Percentiles rank a stretch among this genome's conserved stretches.
phyloP scores from a whole-genome alignment of 1,140 invertebrate species.

The Brachionus sp. region DNA sequence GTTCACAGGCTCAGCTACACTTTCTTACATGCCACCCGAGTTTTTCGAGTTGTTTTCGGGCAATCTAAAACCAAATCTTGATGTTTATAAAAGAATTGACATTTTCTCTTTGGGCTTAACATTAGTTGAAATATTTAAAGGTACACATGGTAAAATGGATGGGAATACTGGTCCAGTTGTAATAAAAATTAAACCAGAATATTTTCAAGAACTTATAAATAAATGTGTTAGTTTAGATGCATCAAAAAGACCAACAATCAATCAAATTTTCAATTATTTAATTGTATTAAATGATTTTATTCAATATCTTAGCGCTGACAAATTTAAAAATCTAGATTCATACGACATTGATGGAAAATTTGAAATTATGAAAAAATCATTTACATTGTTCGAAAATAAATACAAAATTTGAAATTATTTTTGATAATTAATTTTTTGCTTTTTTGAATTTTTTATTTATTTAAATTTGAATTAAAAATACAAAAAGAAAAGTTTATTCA shows the following conservation, averaged over 20 bases:
- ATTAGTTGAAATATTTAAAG: not conserved
- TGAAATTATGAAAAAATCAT: no score
- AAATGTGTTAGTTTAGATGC: not conserved
- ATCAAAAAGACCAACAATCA: not conserved
- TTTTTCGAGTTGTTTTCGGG: not conserved
- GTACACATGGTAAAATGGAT: not conserved
- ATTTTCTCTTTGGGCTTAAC: slow-evolving; percentile 2
- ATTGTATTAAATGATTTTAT: no score
- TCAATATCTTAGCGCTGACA: no score
- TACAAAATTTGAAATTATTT: no score
- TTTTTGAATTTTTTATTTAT: no score
- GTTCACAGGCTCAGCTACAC: not conserved
- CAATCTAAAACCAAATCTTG: not conserved
- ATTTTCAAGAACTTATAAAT: not conserved
- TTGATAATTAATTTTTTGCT: no score
- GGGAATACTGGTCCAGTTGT: not conserved
- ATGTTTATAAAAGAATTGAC: not conserved
- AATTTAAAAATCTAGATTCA: no score
- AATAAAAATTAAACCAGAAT: not conserved
- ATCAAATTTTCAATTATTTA: not conserved
- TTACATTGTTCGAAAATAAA: no score
- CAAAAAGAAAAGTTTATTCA: no score
- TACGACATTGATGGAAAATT: no score
- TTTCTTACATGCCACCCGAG: not conserved
- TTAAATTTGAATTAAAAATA: no score